Evolutionary conservation across 2,113 vertebrate species (phyloP).

Genomic region (Phaethon lepturus): DNA sequence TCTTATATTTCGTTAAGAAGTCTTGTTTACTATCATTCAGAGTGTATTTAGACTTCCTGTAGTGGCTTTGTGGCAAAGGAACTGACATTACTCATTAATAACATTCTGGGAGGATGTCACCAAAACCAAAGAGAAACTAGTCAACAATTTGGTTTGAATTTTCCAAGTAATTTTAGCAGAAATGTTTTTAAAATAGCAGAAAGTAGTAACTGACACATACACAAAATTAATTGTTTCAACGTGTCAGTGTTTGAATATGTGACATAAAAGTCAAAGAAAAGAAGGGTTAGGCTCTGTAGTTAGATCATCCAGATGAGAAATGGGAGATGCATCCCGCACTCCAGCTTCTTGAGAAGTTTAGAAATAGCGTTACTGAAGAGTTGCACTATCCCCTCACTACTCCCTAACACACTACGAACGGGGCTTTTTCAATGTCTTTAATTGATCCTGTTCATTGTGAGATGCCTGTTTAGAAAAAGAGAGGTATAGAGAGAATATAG

Average conservation of each 20-base stretch:
- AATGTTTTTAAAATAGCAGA: not conserved
- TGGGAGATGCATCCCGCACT: not conserved
- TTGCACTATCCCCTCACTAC: not conserved
- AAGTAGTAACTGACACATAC: not conserved
- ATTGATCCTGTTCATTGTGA: not conserved
- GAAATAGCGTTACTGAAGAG: not conserved
- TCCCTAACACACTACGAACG: not conserved
- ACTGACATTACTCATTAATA: not conserved
- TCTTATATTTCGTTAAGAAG: not conserved
- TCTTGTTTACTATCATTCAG: not conserved
- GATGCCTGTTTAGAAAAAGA: not conserved
- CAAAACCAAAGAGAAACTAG: not conserved
- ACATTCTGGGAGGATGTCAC: not conserved
- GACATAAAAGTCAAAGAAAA: not conserved
- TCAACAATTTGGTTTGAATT: not conserved
- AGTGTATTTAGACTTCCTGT: not conserved
- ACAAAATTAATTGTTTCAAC: not conserved
- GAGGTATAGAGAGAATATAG: not conserved
- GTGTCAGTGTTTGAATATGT: not conserved
- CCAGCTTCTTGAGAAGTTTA: not conserved
- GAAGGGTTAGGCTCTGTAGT: not conserved
- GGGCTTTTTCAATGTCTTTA: not conserved
- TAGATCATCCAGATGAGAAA: not conserved
- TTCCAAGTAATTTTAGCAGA: not conserved
- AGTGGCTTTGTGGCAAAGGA: not conserved